Base-by-base conservation (phyloP, 1,140 invertebrate species). In the Drosophila miranda region DNA sequence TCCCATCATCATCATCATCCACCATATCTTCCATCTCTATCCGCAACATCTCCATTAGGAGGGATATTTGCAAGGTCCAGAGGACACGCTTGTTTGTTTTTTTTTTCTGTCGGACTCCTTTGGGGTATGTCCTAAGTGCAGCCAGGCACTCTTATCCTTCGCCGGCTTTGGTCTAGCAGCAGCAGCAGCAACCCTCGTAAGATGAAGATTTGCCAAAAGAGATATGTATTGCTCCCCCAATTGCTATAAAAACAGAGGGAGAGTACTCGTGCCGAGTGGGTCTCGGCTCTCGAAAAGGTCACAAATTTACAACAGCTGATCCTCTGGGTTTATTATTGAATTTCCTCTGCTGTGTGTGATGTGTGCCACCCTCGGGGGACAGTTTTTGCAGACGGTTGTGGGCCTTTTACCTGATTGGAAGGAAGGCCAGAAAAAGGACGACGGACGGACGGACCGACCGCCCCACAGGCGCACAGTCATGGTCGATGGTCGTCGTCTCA, bases 261-360 rank as follows among this genome's bases (percentile, higher is more conserved):
- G 41, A 53, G 41, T 34, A 34, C 34, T 38, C 34, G 14, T 45
- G 9, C 41, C 21, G 26, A 51, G 21, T 46, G 30, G 49, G 19
- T 4, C 23, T 26, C 23, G 55, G 34, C 34, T 13, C 34, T 38
- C 34, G 34, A 38, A 38, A 38, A 38, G 34, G 34, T 38, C 34
- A 13, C 34, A 38, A 83, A 83, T 75, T 76, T 76, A 84, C 80
- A 86, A 57, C 81, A 71, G 55, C 82, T 81, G 81, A 84, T 84
- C 81, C 86, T 38, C 54, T 49, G 82, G 34, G 46, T 63, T 87
- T 87, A 84, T 86, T 87, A 70, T 86, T 87, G 67, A 78, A 78
- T 81, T 83, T 71, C 19, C 66, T 30, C n/a, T 43, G 19, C 50
- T 52, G 30, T 43, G 30, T 11, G 7, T 34, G 30, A 23, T 14